Base-by-base conservation (phyloP, 2,113 vertebrate genomes). In the Lophius piscatorius region DNA sequence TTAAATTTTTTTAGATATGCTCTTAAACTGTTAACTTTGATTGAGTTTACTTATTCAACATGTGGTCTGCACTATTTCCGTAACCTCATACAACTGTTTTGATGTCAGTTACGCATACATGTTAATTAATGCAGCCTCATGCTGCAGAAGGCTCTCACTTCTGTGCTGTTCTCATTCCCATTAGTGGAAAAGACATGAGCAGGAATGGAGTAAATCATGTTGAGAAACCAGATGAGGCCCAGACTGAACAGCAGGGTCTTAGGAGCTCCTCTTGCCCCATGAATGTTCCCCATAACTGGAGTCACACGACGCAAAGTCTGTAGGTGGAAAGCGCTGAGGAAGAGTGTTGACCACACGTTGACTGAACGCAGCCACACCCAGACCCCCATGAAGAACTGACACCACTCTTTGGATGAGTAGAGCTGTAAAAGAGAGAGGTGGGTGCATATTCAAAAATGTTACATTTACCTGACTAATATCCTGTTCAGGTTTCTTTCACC, bases 301-400 rank as follows among this genome's bases (percentile, higher is more conserved):
- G 84, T 42, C 50, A 90, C 63, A 0, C 91, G 87, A 20, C 86
- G 84, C 42, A 94, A 55, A 0, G 90, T 92, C 54, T 91, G 85
- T 18, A 91, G 83, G 65, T 94, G 92, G 48, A 93, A 93, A 0
- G 76, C 83, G 6, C 92, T 93, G 56, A 94, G 89, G 49, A 83
- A 91, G 17, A 93, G 77, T 0, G 90, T 93, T 0, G 90, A 92
- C 92, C 92, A 94, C n/a, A 91, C 89, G 2, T 91, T 92, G 35
- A 86, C 90, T 0, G 88, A 87, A 18, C 91, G 90, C 18, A 93
- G 69, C 89, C 92, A 92, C 66, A 93, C 88, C 91, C 91, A 93
- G 14, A 91, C 1, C 2, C 87, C 91, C 92, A 93, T 93, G 64
- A 94, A 81, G n/a, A 92, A 36, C 45, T 76, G 86, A 61, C 93